phyloP scores from a whole-genome alignment of 2,113 vertebrate species.

The Charina bottae region DNA sequence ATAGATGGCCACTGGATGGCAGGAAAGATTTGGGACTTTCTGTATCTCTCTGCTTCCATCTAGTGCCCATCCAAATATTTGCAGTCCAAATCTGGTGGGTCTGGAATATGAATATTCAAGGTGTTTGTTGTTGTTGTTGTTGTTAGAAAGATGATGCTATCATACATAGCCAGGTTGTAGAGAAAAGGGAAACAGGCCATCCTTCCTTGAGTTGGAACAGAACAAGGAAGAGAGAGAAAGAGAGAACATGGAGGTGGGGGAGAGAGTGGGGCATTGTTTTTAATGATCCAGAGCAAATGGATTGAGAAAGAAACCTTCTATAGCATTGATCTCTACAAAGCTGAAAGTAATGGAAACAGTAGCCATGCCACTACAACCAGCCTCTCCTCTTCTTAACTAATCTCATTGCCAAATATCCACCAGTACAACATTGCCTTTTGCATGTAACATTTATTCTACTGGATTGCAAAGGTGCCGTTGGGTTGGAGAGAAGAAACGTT shows the following conservation, averaged over 20 bases:
- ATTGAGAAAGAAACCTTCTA: slow-evolving; percentile 40
- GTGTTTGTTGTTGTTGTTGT: too few relatives aligned
- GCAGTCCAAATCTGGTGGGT: not conserved
- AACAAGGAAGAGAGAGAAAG: slow-evolving; percentile 37
- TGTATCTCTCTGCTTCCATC: not conserved
- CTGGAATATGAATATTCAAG: not conserved
- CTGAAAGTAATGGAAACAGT: slow-evolving; percentile 32
- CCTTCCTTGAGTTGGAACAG: slow-evolving; percentile 27
- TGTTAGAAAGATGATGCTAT: not conserved
- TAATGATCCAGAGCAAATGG: slow-evolving; percentile 29
- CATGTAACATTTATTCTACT: slow-evolving; percentile 25
- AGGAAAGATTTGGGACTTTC: not conserved
- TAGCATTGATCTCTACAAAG: slow-evolving; percentile 28
- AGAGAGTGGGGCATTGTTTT: not conserved
- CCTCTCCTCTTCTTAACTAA: slow-evolving; percentile 31
- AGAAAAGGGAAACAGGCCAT: not conserved
- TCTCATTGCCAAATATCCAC: slow-evolving; percentile 21
- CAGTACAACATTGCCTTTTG: not conserved
- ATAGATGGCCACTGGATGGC: not conserved
- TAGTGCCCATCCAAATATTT: not conserved
- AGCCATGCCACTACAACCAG: not conserved
- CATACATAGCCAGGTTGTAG: not conserved
- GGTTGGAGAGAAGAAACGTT: slow-evolving; percentile 55
- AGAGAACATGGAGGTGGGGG: not conserved
- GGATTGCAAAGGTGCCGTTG: slow-evolving; percentile 38